Percentiles rank a stretch among this genome's conserved stretches.
Evolutionary conservation across 2,888 invertebrate genomes (phyloP).

Genomic region (Phlogophora meticulosa): DNA sequence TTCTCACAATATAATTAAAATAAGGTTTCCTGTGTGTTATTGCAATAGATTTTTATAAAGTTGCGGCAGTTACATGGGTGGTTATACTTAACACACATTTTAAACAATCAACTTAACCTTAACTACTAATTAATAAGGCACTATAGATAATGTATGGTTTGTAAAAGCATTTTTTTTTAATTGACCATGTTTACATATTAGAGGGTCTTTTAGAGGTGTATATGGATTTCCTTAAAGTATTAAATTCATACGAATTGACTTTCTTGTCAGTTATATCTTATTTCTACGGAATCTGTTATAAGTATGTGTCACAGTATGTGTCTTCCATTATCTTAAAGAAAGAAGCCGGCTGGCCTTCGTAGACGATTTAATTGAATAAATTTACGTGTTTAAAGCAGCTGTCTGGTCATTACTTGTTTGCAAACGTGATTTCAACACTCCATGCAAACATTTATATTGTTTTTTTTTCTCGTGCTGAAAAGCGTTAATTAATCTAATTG

Average conservation of each 20-base stretch:
- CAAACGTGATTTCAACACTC: slow-evolving; percentile 4
- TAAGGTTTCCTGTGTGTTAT: slow-evolving; percentile 4
- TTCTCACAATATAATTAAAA: background rate
- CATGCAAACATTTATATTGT: slow-evolving; percentile 6
- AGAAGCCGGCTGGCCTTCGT: background rate
- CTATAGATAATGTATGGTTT: too few species aligned
- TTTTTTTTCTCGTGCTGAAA: slow-evolving; percentile 20
- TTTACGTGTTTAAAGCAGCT: background rate
- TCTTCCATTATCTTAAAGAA: too few species aligned
- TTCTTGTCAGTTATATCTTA: background rate
- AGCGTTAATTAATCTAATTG: slow-evolving; percentile 53
- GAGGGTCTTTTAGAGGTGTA: background rate
- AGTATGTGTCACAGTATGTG: too few species aligned
- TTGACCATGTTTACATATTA: background rate
- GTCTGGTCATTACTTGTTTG: background rate
- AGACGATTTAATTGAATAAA: background rate
- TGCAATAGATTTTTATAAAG: background rate
- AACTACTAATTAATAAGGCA: too few species aligned
- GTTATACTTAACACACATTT: too few species aligned
- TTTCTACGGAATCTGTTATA: background rate
- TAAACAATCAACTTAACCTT: background rate
- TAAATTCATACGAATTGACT: background rate
- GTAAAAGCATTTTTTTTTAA: too few species aligned
- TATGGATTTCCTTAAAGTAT: background rate
- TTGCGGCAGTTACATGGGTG: background rate